Conservation (phyloP, 2,113 vertebrate species). For the Arvicanthis niloticus region DNA sequence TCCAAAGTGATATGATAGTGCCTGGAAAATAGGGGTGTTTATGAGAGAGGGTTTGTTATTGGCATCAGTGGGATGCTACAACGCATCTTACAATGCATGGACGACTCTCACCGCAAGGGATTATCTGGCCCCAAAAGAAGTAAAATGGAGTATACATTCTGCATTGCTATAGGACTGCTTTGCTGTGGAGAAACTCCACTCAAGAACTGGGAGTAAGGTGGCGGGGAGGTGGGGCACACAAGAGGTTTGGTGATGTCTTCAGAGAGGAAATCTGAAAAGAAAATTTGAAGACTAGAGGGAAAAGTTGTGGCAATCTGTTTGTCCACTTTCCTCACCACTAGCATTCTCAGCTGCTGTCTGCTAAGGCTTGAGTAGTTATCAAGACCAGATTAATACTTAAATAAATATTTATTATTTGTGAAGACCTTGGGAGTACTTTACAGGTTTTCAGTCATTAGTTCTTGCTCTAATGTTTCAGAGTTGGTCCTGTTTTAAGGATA, state of each 20-base stretch:
- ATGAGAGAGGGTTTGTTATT: background rate
- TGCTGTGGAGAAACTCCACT: background rate
- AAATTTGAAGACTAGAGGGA: background rate
- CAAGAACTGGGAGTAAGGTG: background rate
- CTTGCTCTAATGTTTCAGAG: background rate
- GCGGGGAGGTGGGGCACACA: too few species aligned
- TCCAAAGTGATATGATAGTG: background rate
- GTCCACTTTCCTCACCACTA: background rate
- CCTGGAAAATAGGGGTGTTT: background rate
- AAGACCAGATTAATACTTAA: background rate
- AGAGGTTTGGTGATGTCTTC: background rate
- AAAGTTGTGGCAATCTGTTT: background rate
- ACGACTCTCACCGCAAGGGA: background rate
- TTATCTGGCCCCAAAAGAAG: background rate
- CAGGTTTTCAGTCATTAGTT: background rate
- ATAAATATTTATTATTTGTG: background rate
- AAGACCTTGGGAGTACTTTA: background rate
- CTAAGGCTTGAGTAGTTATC: background rate
- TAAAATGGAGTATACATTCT: too few species aligned
- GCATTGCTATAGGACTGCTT: fast-evolving
- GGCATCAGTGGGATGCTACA: slow-evolving; percentile 5
- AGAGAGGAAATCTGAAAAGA: background rate
- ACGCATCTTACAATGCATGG: background rate
- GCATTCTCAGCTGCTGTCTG: background rate
- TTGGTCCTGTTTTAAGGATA: slow-evolving; percentile 14